Conservation (phyloP, 1,140 invertebrate species). For the Idris sp. region DNA sequence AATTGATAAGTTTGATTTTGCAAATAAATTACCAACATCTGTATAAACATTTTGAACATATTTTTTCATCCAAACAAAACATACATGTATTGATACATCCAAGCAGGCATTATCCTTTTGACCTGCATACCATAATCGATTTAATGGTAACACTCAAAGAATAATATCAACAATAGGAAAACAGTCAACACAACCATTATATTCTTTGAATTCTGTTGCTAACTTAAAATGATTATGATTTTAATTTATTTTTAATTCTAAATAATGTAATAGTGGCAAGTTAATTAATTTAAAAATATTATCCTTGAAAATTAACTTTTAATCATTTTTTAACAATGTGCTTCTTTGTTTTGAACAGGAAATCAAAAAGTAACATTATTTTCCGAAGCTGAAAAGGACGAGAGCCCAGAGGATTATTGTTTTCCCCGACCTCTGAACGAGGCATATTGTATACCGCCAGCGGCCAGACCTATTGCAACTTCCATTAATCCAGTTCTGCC, state of each 20-base stretch:
- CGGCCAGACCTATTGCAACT: slow-evolving; percentile 73
- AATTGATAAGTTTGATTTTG: too few species aligned
- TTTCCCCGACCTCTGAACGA: slow-evolving; percentile 78
- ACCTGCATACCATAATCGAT: slow-evolving; percentile 31
- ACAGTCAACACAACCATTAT: slow-evolving; percentile 4
- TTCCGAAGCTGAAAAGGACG: slow-evolving; percentile 24
- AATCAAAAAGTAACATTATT: slow-evolving; percentile 49
- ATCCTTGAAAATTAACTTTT: too few species aligned
- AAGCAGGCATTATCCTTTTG: slow-evolving; percentile 18
- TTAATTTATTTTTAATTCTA: too few species aligned
- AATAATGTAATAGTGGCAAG: too few species aligned
- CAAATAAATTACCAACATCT: too few species aligned
- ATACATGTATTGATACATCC: slow-evolving; percentile 2
- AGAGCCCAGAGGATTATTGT: slow-evolving; percentile 77
- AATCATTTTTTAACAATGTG: too few species aligned
- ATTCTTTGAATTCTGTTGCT: too few species aligned
- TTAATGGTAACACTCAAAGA: slow-evolving; percentile 12
- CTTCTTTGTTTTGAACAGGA: slow-evolving; percentile 23
- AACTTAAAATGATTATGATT: too few species aligned
- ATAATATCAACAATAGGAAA: slow-evolving; percentile 9
- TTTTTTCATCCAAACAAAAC: too few species aligned
- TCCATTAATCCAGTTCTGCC: slow-evolving; percentile 52
- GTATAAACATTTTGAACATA: too few species aligned
- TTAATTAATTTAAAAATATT: too few species aligned
- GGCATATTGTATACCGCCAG: slow-evolving; percentile 78